A percentile compares a stretch with the other conserved stretches of the same genome.
Conservation (phyloP, 2,888 invertebrate genomes). For the Polyploca ridens region DNA sequence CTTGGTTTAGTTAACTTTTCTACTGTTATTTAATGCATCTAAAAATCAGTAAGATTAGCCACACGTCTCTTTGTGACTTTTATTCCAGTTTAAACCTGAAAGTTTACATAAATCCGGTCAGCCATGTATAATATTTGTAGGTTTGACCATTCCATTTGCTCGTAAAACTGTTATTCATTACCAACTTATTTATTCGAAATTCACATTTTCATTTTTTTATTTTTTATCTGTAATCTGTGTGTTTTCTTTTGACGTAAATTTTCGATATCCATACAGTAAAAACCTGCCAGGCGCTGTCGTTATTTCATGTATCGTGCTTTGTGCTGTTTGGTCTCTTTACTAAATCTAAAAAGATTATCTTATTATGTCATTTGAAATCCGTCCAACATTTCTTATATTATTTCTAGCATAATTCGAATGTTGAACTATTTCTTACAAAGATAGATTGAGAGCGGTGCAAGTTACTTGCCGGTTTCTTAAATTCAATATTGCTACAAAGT, state of each 20-base stretch:
- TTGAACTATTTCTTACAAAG: background rate
- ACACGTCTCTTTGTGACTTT: too few species aligned
- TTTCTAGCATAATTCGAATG: background rate
- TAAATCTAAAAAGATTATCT: background rate
- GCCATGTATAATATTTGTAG: too few species aligned
- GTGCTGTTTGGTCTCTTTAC: background rate
- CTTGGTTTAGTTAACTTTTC: too few species aligned
- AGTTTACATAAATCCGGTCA: too few species aligned
- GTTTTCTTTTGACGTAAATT: background rate
- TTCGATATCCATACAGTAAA: background rate
- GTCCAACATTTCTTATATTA: background rate
- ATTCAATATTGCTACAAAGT: conserved; percentile 4
- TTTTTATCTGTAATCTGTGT: too few species aligned
- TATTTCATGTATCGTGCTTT: background rate
- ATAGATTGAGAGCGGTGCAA: background rate
- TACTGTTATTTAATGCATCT: too few species aligned
- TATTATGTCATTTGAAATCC: background rate
- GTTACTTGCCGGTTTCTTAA: conserved; percentile 2
- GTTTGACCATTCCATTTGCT: too few species aligned
- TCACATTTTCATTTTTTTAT: too few species aligned
- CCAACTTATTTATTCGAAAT: background rate
- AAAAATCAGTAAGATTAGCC: too few species aligned
- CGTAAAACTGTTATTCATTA: background rate
- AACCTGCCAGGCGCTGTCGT: background rate
- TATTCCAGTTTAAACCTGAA: too few species aligned